Conservation (phyloP, 2,113 vertebrate genomes). For the Gnathonemus longibarbis region DNA sequence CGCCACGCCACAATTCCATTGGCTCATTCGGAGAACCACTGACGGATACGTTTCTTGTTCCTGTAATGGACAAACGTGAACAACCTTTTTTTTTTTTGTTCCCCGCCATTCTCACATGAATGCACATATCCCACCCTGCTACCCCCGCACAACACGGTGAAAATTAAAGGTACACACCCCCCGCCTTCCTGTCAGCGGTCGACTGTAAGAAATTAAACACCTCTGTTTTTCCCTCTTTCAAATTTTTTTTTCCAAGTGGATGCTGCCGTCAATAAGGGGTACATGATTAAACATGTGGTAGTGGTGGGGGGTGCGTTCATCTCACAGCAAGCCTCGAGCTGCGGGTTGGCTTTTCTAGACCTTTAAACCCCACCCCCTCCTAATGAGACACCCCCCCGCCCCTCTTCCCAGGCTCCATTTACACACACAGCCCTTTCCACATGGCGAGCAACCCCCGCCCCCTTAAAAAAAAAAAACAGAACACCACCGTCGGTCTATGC, state of each 20-base stretch:
- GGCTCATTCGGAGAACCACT: not conserved
- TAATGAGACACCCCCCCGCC: not conserved
- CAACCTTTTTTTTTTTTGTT: not conserved
- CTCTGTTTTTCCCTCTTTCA: not conserved
- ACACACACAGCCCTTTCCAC: not conserved
- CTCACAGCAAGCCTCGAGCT: not conserved
- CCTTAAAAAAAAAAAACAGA: not conserved
- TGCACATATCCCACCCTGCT: not conserved
- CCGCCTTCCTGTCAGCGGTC: not conserved
- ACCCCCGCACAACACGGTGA: not conserved
- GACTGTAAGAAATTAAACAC: conserved; percentile 10
- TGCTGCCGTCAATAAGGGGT: not conserved
- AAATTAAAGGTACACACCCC: conserved; percentile 22
- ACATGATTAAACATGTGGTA: conserved; percentile 9
- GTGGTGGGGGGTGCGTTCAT: not conserved
- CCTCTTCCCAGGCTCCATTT: not conserved
- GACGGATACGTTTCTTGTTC: not conserved
- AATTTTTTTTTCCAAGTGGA: not conserved
- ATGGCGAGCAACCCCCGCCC: not conserved
- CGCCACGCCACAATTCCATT: not conserved
- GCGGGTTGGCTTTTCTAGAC: not conserved
- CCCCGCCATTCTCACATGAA: not conserved
- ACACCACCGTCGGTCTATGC: not conserved
- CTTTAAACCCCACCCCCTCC: not conserved
- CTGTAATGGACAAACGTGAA: not conserved